These are phyloP conservation scores for Baccha elongata DNA, from an alignment of 2,888 invertebrate genomes.

Conservation along the genomic window DNA sequence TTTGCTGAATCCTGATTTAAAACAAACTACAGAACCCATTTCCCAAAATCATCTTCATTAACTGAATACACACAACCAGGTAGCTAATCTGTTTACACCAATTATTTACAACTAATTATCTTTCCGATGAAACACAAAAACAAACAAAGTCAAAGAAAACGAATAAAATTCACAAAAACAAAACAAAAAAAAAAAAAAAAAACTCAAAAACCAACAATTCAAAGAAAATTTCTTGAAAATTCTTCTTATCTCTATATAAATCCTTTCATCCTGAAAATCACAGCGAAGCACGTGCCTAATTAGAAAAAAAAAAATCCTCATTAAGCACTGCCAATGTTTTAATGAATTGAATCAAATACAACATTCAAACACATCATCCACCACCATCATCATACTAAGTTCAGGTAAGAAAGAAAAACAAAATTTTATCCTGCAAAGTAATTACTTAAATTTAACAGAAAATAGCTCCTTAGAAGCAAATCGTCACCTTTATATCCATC, in stretches of 20 bases:
- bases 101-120: constrained; percentile 62
- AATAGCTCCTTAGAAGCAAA: constrained; percentile 55
- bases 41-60: constrained; percentile 35
- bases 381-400: not conserved
- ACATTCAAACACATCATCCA: constrained; percentile 25
- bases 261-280: constrained; percentile 39
- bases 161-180: not conserved
- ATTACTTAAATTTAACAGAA: constrained; percentile 71
- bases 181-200: not conserved
- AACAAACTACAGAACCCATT: constrained; percentile 12
- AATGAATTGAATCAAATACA: constrained; percentile 57
- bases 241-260: constrained; percentile 17
- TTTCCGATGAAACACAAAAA: constrained; percentile 2
- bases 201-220: not conserved
- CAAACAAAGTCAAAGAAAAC: not conserved
- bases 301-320: constrained; percentile 48
- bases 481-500: constrained; percentile 48
- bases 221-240: constrained; percentile 30
- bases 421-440: constrained; percentile 41
- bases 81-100: constrained; percentile 53
- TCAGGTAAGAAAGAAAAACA: constrained; percentile 12
- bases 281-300: constrained; percentile 65
- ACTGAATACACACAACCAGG: constrained; percentile 19
- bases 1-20: constrained; percentile 10
- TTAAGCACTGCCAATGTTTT: constrained; percentile 50